Conservation (phyloP, 2,113 vertebrate species). For the Cebidichthys violaceus region DNA sequence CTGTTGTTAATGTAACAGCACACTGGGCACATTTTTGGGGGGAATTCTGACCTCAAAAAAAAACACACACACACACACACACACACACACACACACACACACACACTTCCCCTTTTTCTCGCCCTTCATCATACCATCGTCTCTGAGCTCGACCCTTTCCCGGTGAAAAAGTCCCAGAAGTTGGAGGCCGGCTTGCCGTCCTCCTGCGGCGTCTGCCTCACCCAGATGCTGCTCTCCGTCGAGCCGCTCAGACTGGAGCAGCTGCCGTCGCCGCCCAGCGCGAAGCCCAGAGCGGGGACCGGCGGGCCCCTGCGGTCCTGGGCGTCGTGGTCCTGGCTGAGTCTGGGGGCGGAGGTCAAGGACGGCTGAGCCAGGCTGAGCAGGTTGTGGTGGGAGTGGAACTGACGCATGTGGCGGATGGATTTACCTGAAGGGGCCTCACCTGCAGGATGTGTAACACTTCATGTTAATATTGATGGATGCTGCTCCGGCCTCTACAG, state of each 20-base stretch:
- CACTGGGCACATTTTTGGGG: no score
- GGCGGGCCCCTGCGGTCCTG: slow-evolving; percentile 45
- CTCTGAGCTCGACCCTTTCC: slow-evolving; percentile 83
- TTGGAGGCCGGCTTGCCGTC: slow-evolving; percentile 71
- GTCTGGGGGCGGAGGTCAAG: slow-evolving; percentile 40
- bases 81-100: no score
- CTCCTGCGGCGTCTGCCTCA: slow-evolving; percentile 70
- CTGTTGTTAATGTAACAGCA: neutral
- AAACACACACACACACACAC: neutral
- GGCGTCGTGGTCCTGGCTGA: slow-evolving; percentile 30
- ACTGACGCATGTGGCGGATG: slow-evolving; percentile 82
- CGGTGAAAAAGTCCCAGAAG: slow-evolving; percentile 88
- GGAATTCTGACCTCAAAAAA: neutral
- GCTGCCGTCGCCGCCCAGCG: slow-evolving; percentile 29
- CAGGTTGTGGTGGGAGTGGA: slow-evolving; percentile 86
- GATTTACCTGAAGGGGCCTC: slow-evolving; percentile 74
- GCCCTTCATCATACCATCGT: slow-evolving; percentile 81
- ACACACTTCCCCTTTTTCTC: neutral
- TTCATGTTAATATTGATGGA: no score
- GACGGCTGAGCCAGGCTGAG: slow-evolving; percentile 76
- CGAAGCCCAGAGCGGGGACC: neutral
- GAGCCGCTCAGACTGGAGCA: slow-evolving; percentile 71
- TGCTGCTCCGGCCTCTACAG: no score
- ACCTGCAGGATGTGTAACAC: slow-evolving; percentile 50
- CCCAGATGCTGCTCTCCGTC: slow-evolving; percentile 67